A percentile compares a stretch with the other conserved stretches of the same genome.
Evolutionary conservation across 1,140 invertebrate species (phyloP).

Genomic region (Drosophila virilis): DNA sequence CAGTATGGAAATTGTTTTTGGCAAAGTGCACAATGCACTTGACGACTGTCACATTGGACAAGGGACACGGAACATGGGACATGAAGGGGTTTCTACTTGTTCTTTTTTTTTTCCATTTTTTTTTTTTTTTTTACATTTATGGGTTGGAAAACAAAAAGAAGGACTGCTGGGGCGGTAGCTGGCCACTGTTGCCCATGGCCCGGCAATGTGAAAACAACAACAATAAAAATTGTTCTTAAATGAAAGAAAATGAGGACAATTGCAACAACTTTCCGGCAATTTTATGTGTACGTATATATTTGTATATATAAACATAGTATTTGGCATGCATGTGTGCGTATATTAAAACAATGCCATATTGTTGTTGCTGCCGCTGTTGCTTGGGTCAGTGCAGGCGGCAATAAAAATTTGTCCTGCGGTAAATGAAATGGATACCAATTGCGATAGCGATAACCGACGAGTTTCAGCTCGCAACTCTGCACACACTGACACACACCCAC

Average conservation of each 20-base stretch:
- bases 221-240: slow-evolving; percentile 73
- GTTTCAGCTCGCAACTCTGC: background rate
- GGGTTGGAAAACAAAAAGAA: slow-evolving; percentile 51
- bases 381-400: slow-evolving; percentile 68
- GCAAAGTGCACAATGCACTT: slow-evolving; percentile 81
- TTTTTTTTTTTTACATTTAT: slow-evolving; percentile 35
- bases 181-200: slow-evolving; percentile 5
- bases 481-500: slow-evolving; percentile 6
- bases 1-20: slow-evolving; percentile 74
- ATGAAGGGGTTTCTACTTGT: slow-evolving; percentile 21
- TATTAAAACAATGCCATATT: slow-evolving; percentile 69
- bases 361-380: slow-evolving; percentile 32
- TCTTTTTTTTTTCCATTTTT: slow-evolving; percentile 30
- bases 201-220: slow-evolving; percentile 29
- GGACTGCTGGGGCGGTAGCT: background rate
- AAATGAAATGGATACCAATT: slow-evolving; percentile 81
- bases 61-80: background rate
- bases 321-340: background rate
- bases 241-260: slow-evolving; percentile 78
- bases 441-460: slow-evolving; percentile 72
- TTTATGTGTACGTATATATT: slow-evolving; percentile 45
- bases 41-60: slow-evolving; percentile 78
- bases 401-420: slow-evolving; percentile 82
- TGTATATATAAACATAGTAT: background rate
- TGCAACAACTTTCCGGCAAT: slow-evolving; percentile 80